Evolutionary conservation across 2,797 vertebrate species (phyloP).

Genomic region (Fundulus diaphanus): DNA sequence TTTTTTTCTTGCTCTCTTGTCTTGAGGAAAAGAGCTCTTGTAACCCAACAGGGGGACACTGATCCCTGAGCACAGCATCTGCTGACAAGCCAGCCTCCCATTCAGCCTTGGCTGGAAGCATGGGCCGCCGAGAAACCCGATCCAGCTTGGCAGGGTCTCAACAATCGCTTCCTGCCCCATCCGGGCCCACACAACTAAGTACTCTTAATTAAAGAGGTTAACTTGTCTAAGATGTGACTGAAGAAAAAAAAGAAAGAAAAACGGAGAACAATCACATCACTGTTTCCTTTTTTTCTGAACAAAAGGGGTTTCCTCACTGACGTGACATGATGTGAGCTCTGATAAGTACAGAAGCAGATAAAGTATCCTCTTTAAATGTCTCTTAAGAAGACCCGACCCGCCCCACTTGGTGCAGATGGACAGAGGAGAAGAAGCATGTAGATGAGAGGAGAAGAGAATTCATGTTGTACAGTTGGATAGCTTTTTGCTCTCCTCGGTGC

Average conservation of each 20-base stretch:
- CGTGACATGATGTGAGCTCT: conserved; percentile 69
- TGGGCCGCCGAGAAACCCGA: conserved; percentile 81
- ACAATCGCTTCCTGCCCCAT: conserved; percentile 83
- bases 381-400: conserved; percentile 67
- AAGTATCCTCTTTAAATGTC: conserved; percentile 71
- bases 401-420: conserved; percentile 65
- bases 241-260: conserved; percentile 53
- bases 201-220: conserved; percentile 84
- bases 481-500: conserved; percentile 43
- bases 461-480: conserved; percentile 59
- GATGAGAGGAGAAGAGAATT: conserved; percentile 54
- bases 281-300: conserved; percentile 71
- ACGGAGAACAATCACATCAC: conserved; percentile 74
- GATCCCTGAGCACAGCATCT: conserved; percentile 86
- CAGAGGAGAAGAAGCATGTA: conserved; percentile 34
- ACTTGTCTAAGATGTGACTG: conserved; percentile 82
- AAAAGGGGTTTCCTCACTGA: conserved; percentile 73
- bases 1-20: conserved; percentile 58
- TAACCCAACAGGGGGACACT: conserved; percentile 78
- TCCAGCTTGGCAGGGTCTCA: conserved; percentile 82
- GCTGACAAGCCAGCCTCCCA: conserved; percentile 85
- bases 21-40: conserved; percentile 78
- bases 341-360: conserved; percentile 72
- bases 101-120: conserved; percentile 81
- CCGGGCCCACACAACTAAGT: conserved; percentile 78